A percentile compares a stretch with the other conserved stretches of the same genome.
Conservation (phyloP, 2,797 vertebrate species). For the Sebastes variabilis region DNA sequence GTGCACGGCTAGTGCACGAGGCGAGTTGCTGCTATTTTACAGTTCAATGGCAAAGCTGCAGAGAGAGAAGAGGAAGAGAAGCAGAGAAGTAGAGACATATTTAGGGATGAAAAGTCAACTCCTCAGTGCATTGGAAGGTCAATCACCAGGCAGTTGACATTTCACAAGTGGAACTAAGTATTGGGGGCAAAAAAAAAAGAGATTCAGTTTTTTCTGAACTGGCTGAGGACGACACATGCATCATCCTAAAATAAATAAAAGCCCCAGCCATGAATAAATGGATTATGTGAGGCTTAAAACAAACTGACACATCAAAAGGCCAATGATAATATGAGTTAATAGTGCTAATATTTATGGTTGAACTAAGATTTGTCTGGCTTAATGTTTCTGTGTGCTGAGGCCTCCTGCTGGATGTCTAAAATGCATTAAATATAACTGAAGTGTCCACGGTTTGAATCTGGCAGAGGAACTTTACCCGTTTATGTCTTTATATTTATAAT, state of each 20-base stretch:
- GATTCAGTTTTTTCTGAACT: conserved; percentile 11
- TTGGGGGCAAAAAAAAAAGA: conserved; percentile 26
- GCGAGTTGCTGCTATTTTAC: conserved; percentile 1
- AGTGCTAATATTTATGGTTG: conserved; percentile 29
- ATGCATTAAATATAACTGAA: conserved; percentile 7
- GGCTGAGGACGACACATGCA: conserved; percentile 6
- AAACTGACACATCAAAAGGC: conserved; percentile 44
- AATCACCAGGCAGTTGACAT: conserved; percentile 46
- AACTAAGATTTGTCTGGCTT: conserved; percentile 22
- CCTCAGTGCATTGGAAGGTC: conserved; percentile 25
- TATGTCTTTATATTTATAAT: not conserved
- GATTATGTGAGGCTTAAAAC: conserved; percentile 44
- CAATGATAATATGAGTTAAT: conserved; percentile 15
- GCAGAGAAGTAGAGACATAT: not conserved
- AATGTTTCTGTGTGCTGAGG: conserved; percentile 1
- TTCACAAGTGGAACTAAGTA: conserved; percentile 44
- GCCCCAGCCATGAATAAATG: conserved; percentile 15
- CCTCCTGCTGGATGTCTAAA: conserved; percentile 30
- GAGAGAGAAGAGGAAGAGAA: not conserved
- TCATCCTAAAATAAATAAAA: conserved; percentile 41
- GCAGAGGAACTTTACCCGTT: not conserved
- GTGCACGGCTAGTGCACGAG: not conserved
- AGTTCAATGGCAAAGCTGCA: not conserved
- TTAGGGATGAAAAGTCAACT: not conserved
- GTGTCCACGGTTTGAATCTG: not conserved